Conservation (phyloP, 2,113 vertebrate species). For the Verasper variegatus region DNA sequence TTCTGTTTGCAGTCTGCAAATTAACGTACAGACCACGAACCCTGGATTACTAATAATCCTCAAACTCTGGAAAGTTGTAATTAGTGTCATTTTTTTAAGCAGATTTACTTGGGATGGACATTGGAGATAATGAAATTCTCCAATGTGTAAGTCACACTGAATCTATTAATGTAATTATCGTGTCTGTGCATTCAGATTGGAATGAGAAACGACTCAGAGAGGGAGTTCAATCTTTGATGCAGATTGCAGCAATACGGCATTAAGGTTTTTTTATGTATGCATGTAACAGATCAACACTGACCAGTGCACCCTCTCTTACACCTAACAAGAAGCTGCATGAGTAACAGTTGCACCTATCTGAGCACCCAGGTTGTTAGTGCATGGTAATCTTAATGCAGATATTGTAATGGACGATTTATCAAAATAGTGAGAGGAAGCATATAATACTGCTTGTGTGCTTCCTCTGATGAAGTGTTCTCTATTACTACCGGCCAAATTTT, state of each 20-base stretch:
- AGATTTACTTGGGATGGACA: not conserved
- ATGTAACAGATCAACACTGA: no score
- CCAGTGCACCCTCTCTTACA: no score
- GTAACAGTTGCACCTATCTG: not conserved
- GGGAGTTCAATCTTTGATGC: no score
- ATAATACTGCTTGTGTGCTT: not conserved
- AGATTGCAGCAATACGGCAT: no score
- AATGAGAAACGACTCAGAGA: no score
- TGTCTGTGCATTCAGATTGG: no score
- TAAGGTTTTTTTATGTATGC: no score
- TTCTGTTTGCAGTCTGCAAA: not conserved
- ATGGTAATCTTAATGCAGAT: not conserved
- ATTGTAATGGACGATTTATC: no score
- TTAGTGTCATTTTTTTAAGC: not conserved
- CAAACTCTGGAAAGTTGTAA: not conserved
- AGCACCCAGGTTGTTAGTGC: not conserved
- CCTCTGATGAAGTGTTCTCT: not conserved
- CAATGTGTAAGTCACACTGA: no score
- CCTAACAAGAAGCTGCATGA: no score
- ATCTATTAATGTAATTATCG: no score
- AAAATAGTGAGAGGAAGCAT: not conserved
- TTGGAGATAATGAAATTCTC: not conserved
- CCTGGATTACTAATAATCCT: not conserved
- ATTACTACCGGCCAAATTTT: no score
- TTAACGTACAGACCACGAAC: not conserved